Evolutionary conservation across 2,113 vertebrate species (phyloP), one percentile per base, ranked within the genome.

Genomic region (Ictidomys tridecemlineatus): DNA sequence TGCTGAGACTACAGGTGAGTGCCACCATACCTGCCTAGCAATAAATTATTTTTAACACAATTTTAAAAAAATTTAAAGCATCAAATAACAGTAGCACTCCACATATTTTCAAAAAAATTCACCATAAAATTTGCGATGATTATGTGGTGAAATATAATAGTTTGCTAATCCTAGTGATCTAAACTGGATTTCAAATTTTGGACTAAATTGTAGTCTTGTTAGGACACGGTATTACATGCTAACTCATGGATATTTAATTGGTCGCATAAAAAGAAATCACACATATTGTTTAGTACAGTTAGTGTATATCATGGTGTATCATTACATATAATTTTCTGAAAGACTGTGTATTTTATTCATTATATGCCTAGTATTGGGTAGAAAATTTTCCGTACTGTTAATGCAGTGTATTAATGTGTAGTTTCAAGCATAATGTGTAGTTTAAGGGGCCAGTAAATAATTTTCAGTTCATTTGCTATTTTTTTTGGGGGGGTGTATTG

Each of bases 391-490:
- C 96, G 91, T 82, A 70, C 63, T 93, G 85, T 97, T 97, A 97
- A 96, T 98, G 91, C 86, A 97, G 45, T 45, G 45, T 45, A 45
- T 45, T 45, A 45, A 45, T 45, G 45, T 45, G 91, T 85, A 86
- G 96, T 97, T 95, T 97, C 93, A 97, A 51, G 48, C 48, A 51
- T 51, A 51, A 56, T 86, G 78, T 98, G 74, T 94, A 93, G 90
- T 98, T 98, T 99, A 99, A 98, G 98, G 98, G 98, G 97, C 63
- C 87, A 89, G 93, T 95, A 96, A 98, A 98, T 97, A 98, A 98
- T 98, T 99, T 99, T 98, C 98, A 98, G 97, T 98, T 98, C 97
- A 98, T 96, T 94, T 97, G 88, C 95, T 65, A 45, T 65, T 65
- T 65, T 65, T 65, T 30, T 30, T 10, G 1, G 28, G 7, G 45